Conservation (phyloP, 2,113 vertebrate genomes). For the Dromaius novaehollandiae region DNA sequence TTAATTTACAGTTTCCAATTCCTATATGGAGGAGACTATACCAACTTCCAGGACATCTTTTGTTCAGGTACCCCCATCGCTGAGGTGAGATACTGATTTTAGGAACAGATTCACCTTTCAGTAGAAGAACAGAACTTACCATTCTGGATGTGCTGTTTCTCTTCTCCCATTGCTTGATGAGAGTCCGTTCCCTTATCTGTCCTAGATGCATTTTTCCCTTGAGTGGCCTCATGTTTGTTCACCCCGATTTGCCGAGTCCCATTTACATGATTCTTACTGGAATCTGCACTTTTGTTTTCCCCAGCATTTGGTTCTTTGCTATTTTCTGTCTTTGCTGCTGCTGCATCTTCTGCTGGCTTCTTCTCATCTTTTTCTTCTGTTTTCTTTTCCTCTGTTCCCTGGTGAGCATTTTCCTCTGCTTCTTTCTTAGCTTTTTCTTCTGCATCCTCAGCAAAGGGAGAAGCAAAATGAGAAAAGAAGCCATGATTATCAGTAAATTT, state of each 20-base stretch:
- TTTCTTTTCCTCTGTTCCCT: constrained; percentile 79
- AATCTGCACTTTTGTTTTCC: constrained; percentile 36
- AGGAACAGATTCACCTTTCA: neutral
- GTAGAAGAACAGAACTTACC: constrained; percentile 64
- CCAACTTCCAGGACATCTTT: neutral
- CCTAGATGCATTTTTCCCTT: constrained; percentile 53
- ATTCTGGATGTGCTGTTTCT: constrained; percentile 73
- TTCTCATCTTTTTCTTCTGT: constrained; percentile 74
- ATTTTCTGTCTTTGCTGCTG: constrained; percentile 37
- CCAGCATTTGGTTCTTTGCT: constrained; percentile 49
- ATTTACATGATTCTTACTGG: constrained; percentile 61
- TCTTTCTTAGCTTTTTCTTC: constrained; percentile 81
- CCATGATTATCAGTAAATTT: neutral
- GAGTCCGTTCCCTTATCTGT: constrained; percentile 29
- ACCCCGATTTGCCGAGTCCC: constrained; percentile 58
- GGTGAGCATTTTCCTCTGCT: constrained; percentile 81
- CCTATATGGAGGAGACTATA: neutral
- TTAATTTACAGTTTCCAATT: neutral
- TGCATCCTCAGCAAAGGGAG: constrained; percentile 62
- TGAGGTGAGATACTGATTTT: neutral
- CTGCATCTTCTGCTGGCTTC: constrained; percentile 57
- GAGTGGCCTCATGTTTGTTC: constrained; percentile 16
- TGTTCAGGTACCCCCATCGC: neutral
- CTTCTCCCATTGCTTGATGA: neutral
- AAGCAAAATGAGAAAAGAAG: neutral